phyloP scores from a whole-genome alignment of 2,888 invertebrate genomes.

The Eristalis pertinax region DNA sequence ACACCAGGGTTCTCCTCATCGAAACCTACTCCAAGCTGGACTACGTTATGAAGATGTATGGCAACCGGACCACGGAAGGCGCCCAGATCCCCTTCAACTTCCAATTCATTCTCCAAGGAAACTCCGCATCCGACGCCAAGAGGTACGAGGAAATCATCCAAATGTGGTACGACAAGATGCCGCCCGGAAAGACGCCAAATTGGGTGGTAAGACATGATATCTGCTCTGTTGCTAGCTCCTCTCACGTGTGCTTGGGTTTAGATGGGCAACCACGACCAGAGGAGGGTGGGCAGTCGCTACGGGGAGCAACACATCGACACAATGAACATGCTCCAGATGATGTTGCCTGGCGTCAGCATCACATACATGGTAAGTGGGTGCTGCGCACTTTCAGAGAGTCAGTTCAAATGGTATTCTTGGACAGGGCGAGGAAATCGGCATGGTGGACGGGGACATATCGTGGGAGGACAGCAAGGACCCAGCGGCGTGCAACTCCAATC shows the following conservation, averaged over 20 bases:
- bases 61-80: conserved; percentile 81
- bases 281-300: conserved; percentile 85
- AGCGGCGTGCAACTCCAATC: conserved; percentile 82
- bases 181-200: conserved; percentile 83
- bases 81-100: conserved; percentile 87
- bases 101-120: conserved; percentile 83
- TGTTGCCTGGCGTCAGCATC: conserved; percentile 85
- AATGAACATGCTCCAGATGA: conserved; percentile 88
- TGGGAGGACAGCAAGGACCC: conserved; percentile 84
- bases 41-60: conserved; percentile 84
- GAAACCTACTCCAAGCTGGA: conserved; percentile 84
- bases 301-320: conserved; percentile 87
- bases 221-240: not conserved
- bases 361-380: conserved; percentile 83
- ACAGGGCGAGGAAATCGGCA: conserved; percentile 82
- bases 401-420: conserved; percentile 77
- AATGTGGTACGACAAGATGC: conserved; percentile 84
- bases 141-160: conserved; percentile 83
- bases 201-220: conserved; percentile 85
- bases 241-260: conserved; percentile 74
- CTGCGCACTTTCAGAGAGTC: not conserved
- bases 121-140: conserved; percentile 82
- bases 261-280: conserved; percentile 88
- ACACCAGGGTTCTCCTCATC: conserved; percentile 83
- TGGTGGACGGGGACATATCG: conserved; percentile 82